Percentiles rank a stretch among this genome's conserved stretches.
These are phyloP conservation scores for Corydoras maculifer DNA, from an alignment of 2,113 vertebrate species.

Conservation along the genomic window DNA sequence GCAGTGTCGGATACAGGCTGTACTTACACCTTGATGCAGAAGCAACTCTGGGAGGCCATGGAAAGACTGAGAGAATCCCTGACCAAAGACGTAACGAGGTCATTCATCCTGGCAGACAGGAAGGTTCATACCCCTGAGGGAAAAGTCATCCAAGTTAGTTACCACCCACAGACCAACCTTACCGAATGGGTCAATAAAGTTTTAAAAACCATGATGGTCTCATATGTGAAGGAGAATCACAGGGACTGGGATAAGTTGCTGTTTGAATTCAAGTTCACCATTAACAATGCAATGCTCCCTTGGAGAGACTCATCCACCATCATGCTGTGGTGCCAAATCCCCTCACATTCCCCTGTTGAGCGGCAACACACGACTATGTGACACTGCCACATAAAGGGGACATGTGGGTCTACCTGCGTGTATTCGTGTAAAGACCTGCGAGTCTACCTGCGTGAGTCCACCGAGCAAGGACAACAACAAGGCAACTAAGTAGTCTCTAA, in stretches of 20 bases:
- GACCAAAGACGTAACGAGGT: not conserved
- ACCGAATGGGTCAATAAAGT: conserved; percentile 17
- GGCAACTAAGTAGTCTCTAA: no score
- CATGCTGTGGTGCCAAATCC: not conserved
- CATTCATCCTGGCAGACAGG: not conserved
- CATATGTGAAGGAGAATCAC: conserved; percentile 2
- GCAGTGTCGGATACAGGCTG: not conserved
- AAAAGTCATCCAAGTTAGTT: not conserved
- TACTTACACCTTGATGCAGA: conserved; percentile 6
- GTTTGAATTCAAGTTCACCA: conserved; percentile 3
- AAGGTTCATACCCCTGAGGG: not conserved
- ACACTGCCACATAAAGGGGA: not conserved
- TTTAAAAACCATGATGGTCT: conserved; percentile 23
- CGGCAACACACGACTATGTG: not conserved
- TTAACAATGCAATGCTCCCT: conserved; percentile 12
- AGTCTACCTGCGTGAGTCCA: no score
- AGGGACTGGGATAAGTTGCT: conserved; percentile 15
- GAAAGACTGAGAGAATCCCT: not conserved
- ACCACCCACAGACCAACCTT: conserved; percentile 23
- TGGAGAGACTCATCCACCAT: not conserved
- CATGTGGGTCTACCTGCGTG: no score
- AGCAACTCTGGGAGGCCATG: not conserved
- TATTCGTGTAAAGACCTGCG: no score
- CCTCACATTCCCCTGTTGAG: not conserved
- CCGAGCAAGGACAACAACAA: no score